Evolutionary conservation across 2,797 vertebrate species (phyloP).

Genomic region (Podarcis lilfordi): DNA sequence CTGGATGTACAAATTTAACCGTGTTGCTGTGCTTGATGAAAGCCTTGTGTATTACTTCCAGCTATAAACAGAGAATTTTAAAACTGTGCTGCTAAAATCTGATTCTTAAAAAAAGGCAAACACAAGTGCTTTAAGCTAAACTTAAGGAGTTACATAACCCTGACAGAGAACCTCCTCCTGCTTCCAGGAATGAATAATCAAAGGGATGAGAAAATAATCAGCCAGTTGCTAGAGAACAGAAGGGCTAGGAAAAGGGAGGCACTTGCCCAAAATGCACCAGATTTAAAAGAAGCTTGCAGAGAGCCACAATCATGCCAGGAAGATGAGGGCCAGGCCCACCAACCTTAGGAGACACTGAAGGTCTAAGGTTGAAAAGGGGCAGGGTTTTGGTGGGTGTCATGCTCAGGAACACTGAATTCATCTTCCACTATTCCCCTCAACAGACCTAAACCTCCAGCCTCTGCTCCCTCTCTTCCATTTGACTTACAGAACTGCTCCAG

Average conservation of each 20-base stretch:
- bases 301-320: background rate
- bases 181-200: background rate
- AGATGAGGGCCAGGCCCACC: background rate
- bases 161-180: background rate
- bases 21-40: constrained; percentile 22
- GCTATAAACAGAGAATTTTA: constrained; percentile 30
- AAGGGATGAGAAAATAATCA: background rate
- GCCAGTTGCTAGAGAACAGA: background rate
- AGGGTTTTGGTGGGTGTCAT: background rate
- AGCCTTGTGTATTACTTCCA: constrained; percentile 17
- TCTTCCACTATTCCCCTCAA: background rate
- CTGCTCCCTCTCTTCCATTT: background rate
- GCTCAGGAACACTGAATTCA: background rate
- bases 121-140: background rate
- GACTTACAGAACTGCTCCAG: background rate
- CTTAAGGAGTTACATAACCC: constrained; percentile 26
- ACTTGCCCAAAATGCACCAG: background rate
- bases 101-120: background rate
- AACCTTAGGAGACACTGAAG: background rate
- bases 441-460: background rate
- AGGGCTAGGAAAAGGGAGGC: background rate
- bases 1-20: constrained; percentile 49
- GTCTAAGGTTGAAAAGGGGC: background rate
- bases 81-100: constrained; percentile 28
- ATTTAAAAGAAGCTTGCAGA: background rate